A percentile compares a stretch with the other conserved stretches of the same genome.
Evolutionary conservation across 2,113 vertebrate genomes (phyloP).

Genomic region (Entelurus aequoreus): DNA sequence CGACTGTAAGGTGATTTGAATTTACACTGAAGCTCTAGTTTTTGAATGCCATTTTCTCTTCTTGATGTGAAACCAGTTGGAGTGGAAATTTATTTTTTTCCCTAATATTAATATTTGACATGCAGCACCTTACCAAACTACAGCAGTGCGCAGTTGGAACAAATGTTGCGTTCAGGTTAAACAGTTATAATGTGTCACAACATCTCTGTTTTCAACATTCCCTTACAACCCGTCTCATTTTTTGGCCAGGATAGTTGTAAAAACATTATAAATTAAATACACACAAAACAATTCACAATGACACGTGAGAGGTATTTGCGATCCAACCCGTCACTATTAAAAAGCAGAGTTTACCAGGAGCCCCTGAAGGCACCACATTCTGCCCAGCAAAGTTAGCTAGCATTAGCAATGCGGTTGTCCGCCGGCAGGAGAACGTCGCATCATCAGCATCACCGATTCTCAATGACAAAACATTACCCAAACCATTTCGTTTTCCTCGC

Average conservation of each 20-base stretch:
- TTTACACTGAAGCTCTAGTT: not conserved
- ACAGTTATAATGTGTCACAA: not conserved
- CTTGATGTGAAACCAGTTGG: no score
- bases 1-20: not conserved
- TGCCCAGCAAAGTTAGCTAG: conserved; percentile 46
- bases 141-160: not conserved
- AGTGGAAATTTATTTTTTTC: not conserved
- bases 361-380: conserved; percentile 35
- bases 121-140: not conserved
- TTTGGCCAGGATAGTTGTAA: not conserved
- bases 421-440: conserved; percentile 32
- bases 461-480: conserved; percentile 20
- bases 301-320: no score
- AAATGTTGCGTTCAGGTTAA: not conserved
- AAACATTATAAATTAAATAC: not conserved
- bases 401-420: conserved; percentile 32
- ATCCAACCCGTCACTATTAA: not conserved
- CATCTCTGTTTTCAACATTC: not conserved
- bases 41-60: no score
- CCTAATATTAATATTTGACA: no score
- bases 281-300: not conserved
- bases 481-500: not conserved
- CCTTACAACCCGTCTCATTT: not conserved
- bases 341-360: conserved; percentile 5
- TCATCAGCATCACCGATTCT: conserved; percentile 19